Conservation (phyloP, 2,888 invertebrate genomes). For the Prenolepis imparis region DNA sequence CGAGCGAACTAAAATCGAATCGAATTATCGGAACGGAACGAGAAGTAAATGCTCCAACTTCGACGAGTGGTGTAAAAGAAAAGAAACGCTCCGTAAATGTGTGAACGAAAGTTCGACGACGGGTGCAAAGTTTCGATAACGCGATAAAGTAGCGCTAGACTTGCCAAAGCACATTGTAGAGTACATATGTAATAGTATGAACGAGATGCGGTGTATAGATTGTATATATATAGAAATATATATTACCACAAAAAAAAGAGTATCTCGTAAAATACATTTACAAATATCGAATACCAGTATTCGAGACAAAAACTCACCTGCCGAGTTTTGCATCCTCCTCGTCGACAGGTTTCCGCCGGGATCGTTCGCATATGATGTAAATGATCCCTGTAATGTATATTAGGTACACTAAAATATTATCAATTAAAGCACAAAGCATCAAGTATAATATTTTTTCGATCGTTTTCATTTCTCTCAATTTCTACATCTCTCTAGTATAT, state of each 20-base stretch:
- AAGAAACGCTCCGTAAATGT: conserved; percentile 25
- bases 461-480: not conserved
- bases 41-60: not conserved
- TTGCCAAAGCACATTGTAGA: conserved; percentile 85
- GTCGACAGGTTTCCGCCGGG: conserved; percentile 90
- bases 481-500: not conserved
- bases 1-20: not conserved
- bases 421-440: not conserved
- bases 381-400: conserved; percentile 83
- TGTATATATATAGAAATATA: conserved; percentile 67
- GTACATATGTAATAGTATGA: conserved; percentile 69
- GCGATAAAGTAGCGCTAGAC: conserved; percentile 83
- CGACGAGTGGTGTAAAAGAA: conserved; percentile 29
- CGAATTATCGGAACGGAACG: not conserved
- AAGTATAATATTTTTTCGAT: not conserved
- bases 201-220: conserved; percentile 60
- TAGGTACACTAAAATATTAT: not conserved
- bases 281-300: conserved; percentile 21
- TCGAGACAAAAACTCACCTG: conserved; percentile 89
- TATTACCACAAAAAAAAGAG: conserved; percentile 47
- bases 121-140: conserved; percentile 79
- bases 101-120: conserved; percentile 53
- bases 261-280: conserved; percentile 50
- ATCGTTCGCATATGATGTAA: conserved; percentile 86
- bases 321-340: conserved; percentile 94